These are phyloP conservation scores for Apistogramma diplotaenia DNA, from an alignment of 2,113 vertebrate genomes.

Conservation along the genomic window DNA sequence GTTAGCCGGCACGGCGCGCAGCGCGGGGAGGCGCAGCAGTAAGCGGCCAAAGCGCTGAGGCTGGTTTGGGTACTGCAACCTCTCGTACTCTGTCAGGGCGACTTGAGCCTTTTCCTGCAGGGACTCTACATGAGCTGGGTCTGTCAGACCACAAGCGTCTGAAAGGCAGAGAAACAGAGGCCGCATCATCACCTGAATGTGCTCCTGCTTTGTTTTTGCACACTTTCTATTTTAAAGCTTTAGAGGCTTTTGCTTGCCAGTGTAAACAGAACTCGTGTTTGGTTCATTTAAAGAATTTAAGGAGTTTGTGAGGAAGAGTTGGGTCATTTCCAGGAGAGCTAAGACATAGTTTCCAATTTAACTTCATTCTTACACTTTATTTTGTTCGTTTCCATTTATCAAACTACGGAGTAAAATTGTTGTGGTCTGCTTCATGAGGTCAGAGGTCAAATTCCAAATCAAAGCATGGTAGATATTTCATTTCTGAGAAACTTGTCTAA, in stretches of 20 bases:
- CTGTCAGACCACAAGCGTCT: conserved; percentile 94
- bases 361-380: neutral
- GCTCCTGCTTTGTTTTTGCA: neutral
- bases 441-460: conserved; percentile 5
- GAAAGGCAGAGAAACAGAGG: neutral
- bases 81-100: conserved; percentile 89
- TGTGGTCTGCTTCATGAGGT: neutral
- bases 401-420: neutral
- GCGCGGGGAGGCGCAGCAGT: conserved; percentile 88
- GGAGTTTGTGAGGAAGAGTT: too few relatives aligned
- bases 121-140: conserved; percentile 87
- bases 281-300: too few relatives aligned
- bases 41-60: conserved; percentile 92
- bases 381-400: neutral
- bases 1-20: conserved; percentile 88
- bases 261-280: too few relatives aligned
- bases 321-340: too few relatives aligned
- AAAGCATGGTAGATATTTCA: neutral
- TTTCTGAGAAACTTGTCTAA: neutral
- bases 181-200: neutral
- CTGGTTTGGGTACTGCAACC: conserved; percentile 89
- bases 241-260: too few relatives aligned
- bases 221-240: neutral
- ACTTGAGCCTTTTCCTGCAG: conserved; percentile 97
- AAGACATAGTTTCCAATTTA: neutral